Evolutionary conservation across 1,140 invertebrate species (phyloP).

Genomic region (Caerostris extrusa): DNA sequence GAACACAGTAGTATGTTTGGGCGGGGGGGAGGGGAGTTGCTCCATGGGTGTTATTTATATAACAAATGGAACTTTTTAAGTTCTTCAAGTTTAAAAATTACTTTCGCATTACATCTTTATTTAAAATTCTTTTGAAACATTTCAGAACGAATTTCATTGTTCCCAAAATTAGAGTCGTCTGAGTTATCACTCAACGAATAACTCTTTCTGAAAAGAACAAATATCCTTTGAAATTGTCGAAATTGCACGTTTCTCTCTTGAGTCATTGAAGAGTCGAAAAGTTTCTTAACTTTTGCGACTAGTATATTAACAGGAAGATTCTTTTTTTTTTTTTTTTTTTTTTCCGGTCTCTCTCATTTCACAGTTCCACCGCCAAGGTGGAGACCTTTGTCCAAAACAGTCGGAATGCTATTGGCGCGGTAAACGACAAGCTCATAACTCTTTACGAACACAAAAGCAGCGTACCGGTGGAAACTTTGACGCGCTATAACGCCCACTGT

Average conservation of each 20-base stretch:
- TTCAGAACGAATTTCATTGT: neutral
- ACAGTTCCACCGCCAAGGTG: constrained; percentile 10
- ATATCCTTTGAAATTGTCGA: neutral
- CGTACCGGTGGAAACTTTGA: constrained; percentile 53
- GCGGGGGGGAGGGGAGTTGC: too few species aligned
- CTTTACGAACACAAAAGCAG: constrained; percentile 60
- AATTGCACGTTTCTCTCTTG: neutral
- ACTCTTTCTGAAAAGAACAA: neutral
- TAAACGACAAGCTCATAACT: constrained; percentile 73
- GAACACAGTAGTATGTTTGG: too few species aligned
- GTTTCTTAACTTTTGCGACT: neutral
- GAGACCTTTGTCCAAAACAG: constrained; percentile 20
- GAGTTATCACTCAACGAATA: neutral
- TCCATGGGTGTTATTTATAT: too few species aligned
- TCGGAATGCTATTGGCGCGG: constrained; percentile 47
- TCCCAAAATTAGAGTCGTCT: neutral
- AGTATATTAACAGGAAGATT: constrained; percentile 8
- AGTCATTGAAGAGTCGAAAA: too few species aligned
- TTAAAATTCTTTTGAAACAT: too few species aligned
- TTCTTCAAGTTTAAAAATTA: too few species aligned
- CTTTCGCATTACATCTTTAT: too few species aligned
- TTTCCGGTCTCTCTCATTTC: constrained; percentile 29
- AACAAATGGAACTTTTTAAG: too few species aligned
- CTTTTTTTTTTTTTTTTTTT: too few species aligned
- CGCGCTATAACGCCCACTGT: constrained; percentile 72